These are phyloP conservation scores for Drosophila koepferae DNA, from an alignment of 2,888 invertebrate species.

Conservation along the genomic window DNA sequence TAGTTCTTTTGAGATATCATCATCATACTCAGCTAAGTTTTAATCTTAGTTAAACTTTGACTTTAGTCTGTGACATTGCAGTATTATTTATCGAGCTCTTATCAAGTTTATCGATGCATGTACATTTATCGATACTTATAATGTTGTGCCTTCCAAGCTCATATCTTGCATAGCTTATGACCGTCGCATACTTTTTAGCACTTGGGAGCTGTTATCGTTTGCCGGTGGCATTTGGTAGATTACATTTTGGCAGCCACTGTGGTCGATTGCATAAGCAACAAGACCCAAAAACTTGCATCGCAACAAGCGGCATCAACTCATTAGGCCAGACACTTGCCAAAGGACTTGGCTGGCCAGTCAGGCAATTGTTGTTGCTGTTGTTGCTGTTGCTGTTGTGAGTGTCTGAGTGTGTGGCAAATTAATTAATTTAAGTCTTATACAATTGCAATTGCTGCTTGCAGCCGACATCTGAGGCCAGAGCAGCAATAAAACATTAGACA, in stretches of 20 bases:
- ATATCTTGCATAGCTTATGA: conserved; percentile 8
- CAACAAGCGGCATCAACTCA: conserved; percentile 58
- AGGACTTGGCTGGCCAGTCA: conserved; percentile 49
- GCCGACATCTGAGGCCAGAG: conserved; percentile 24
- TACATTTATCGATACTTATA: background rate
- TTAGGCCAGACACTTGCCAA: conserved; percentile 77
- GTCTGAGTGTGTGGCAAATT: conserved; percentile 65
- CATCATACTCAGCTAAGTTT: no score
- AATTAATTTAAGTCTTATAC: conserved; percentile 80
- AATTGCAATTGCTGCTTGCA: conserved; percentile 62
- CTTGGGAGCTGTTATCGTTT: conserved; percentile 22
- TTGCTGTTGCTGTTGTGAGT: conserved; percentile 1
- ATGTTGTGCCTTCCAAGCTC: background rate
- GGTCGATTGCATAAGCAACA: conserved; percentile 48
- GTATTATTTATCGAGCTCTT: no score
- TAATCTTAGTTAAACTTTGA: no score
- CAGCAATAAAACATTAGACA: conserved; percentile 79
- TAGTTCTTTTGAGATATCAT: background rate
- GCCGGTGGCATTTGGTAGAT: conserved; percentile 41
- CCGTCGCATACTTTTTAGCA: background rate
- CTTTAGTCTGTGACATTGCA: no score
- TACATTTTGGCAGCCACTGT: conserved; percentile 59
- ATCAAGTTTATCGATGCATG: no score
- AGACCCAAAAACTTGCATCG: conserved; percentile 26
- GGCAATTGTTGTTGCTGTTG: conserved; percentile 8